These are phyloP conservation scores for Olivierus martensii DNA, from an alignment of 1,140 invertebrate species.

Conservation along the genomic window DNA sequence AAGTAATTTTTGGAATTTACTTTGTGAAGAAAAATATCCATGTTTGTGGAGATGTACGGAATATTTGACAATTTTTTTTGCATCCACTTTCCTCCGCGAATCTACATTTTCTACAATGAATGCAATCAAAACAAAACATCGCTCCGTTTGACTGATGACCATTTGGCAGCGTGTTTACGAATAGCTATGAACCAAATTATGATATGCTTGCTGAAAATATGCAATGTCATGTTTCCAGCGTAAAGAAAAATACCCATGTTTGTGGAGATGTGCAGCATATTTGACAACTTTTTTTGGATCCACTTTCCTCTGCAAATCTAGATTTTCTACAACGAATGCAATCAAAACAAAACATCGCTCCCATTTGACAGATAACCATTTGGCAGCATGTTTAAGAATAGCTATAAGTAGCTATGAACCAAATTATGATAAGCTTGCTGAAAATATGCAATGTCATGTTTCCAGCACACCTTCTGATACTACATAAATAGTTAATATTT, in stretches of 20 bases:
- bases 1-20: neutral
- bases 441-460: neutral
- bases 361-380: constrained; percentile 1
- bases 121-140: neutral
- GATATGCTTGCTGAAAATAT: neutral
- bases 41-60: neutral
- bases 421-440: neutral
- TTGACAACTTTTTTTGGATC: neutral
- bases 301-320: neutral
- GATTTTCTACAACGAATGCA: neutral
- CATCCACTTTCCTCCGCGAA: neutral
- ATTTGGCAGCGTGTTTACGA: neutral
- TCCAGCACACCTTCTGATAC: neutral
- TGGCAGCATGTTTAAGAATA: neutral
- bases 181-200: neutral
- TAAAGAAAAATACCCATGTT: neutral
- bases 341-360: neutral
- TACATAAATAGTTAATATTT: no score
- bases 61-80: neutral
- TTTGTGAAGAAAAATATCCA: neutral
- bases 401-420: no score
- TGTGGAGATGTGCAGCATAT: neutral
- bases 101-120: neutral
- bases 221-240: neutral
- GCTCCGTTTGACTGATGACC: neutral